Evolutionary conservation across 2,888 invertebrate species (phyloP).

Genomic region (Blastobasis lacticolella): DNA sequence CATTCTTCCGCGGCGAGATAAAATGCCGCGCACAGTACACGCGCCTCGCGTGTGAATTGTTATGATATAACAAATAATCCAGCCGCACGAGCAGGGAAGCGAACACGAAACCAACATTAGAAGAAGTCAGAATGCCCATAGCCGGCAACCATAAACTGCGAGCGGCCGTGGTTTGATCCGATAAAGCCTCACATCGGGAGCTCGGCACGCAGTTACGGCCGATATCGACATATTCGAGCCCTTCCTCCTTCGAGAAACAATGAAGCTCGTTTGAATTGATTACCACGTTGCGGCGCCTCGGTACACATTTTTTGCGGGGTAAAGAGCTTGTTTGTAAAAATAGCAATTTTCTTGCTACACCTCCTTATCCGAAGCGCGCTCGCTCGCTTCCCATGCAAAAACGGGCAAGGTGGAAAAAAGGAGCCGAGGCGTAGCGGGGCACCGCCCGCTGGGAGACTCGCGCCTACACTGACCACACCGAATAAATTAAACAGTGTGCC

Average conservation of each 20-base stretch:
- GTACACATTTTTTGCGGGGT: conserved; percentile 43
- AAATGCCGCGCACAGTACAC: conserved; percentile 14
- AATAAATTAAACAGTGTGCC: conserved; percentile 14
- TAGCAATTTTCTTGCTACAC: conserved; percentile 53
- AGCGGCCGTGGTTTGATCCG: conserved; percentile 46
- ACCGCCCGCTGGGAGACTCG: conserved; percentile 41
- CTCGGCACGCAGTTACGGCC: conserved; percentile 31
- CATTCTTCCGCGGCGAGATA: conserved; percentile 11
- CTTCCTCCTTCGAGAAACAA: conserved; percentile 49
- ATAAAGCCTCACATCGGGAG: conserved; percentile 43
- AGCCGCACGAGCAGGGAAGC: conserved; percentile 22
- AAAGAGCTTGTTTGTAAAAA: conserved; percentile 55
- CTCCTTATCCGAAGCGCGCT: conserved; percentile 41
- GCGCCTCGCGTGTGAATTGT: conserved; percentile 11
- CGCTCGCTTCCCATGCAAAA: conserved; percentile 42
- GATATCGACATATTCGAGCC: conserved; percentile 42
- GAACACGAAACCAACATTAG: conserved; percentile 38
- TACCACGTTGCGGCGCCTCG: conserved; percentile 40
- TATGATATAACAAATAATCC: conserved; percentile 12
- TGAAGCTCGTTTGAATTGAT: conserved; percentile 53
- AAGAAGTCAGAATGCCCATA: conserved; percentile 43
- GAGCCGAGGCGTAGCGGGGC: conserved; percentile 29
- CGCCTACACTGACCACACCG: conserved; percentile 29
- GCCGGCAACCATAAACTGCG: conserved; percentile 41
- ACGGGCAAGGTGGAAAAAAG: conserved; percentile 36